Percentiles rank a stretch among this genome's conserved stretches.
phyloP scores from a whole-genome alignment of 1,140 invertebrate species.

The Chlorops oryzae region DNA sequence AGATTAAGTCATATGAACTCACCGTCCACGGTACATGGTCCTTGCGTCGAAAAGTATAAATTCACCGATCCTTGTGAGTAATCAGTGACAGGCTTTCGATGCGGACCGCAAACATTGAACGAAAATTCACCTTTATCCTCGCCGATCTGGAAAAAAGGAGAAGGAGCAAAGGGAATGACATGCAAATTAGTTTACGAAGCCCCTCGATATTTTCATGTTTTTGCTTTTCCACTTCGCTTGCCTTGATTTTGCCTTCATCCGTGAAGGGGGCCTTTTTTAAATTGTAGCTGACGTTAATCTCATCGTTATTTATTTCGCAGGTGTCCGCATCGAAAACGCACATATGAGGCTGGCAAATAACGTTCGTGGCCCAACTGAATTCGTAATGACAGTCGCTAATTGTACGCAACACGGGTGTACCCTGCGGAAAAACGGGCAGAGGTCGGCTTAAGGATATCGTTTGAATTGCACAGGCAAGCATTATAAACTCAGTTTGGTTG shows the following conservation, averaged over 20 bases:
- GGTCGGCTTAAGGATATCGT: too few relatives aligned
- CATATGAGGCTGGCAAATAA: slow-evolving; percentile 46
- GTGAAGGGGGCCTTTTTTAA: slow-evolving; percentile 34
- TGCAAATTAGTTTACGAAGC: not conserved
- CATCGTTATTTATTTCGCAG: slow-evolving; percentile 39
- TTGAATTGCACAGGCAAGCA: too few relatives aligned
- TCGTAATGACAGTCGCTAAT: slow-evolving; percentile 48
- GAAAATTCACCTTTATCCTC: slow-evolving; percentile 22
- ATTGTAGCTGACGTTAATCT: slow-evolving; percentile 24
- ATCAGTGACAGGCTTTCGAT: slow-evolving; percentile 38
- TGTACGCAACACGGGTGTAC: slow-evolving; percentile 43
- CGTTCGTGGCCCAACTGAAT: slow-evolving; percentile 51
- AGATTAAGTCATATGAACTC: too few relatives aligned
- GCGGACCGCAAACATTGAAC: slow-evolving; percentile 32
- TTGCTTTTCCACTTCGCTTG: too few relatives aligned
- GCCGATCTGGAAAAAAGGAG: slow-evolving; percentile 21
- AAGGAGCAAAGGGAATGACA: too few relatives aligned
- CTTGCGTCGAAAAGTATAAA: slow-evolving; percentile 37
- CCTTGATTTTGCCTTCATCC: slow-evolving; percentile 35
- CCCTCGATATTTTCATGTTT: too few relatives aligned
- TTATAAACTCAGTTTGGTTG: too few relatives aligned
- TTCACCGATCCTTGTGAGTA: slow-evolving; percentile 44
- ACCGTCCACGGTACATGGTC: slow-evolving; percentile 34
- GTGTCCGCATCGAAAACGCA: slow-evolving; percentile 29
- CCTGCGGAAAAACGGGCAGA: slow-evolving; percentile 43